phyloP scores from a whole-genome alignment of 2,113 vertebrate genomes.

The Mustelus asterias region DNA sequence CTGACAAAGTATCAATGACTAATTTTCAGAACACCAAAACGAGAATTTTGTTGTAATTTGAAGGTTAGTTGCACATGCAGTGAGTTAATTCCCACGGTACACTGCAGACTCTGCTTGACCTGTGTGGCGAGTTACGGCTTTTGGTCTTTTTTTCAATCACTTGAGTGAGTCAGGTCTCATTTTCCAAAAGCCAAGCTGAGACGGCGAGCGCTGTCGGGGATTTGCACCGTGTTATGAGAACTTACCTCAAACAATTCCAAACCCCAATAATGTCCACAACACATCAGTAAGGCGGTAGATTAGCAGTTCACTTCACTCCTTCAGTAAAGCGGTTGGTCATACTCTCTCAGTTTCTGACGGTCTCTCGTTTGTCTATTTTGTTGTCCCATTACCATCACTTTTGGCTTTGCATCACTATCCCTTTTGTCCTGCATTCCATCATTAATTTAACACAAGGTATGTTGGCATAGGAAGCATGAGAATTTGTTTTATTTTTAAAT shows the following conservation, averaged over 20 bases:
- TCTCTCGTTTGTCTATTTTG: not conserved
- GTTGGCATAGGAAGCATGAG: not conserved
- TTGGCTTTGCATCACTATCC: no score
- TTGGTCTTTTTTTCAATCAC: not conserved
- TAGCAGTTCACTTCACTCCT: not conserved
- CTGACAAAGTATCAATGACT: not conserved
- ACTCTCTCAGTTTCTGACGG: not conserved
- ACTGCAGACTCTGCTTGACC: not conserved
- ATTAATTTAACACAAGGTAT: not conserved
- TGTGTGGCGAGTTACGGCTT: not conserved
- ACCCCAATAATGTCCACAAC: not conserved
- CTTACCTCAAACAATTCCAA: not conserved
- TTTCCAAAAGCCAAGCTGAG: not conserved
- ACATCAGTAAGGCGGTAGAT: not conserved
- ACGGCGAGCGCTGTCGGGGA: not conserved
- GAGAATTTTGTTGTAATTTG: not conserved
- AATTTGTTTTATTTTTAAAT: not conserved
- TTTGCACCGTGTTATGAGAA: not conserved
- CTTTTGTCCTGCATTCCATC: not conserved
- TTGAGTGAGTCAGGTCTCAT: not conserved
- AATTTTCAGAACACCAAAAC: not conserved
- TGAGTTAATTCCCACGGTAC: not conserved
- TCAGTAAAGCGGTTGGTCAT: not conserved
- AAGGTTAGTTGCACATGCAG: not conserved
- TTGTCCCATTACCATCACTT: not conserved